Evolutionary conservation across 1,140 invertebrate genomes (phyloP).

Genomic region (Aphelenchoides fujianensis): DNA sequence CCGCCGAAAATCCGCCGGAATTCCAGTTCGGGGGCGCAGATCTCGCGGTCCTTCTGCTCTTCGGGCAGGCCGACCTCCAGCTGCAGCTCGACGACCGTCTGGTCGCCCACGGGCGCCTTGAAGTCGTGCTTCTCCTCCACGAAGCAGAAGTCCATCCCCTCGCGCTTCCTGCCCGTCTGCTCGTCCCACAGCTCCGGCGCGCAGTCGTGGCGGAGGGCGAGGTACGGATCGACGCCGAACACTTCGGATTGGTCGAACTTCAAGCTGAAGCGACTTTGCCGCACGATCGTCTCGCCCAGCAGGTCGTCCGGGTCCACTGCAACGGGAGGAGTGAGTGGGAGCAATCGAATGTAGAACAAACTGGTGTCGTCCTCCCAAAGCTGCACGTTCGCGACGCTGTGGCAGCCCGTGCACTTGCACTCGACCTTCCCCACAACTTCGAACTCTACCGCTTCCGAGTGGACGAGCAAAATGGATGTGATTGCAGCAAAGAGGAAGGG

Average conservation of each 20-base stretch:
- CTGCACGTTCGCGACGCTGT: background rate
- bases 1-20: too few relatives aligned
- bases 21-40: too few relatives aligned
- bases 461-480: background rate
- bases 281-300: background rate
- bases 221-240: background rate
- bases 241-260: background rate
- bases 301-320: background rate
- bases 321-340: background rate
- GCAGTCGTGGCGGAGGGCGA: background rate
- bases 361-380: background rate
- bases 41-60: too few relatives aligned
- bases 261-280: background rate
- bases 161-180: background rate
- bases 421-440: background rate
- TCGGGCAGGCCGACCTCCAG: too few relatives aligned
- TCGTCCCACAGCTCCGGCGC: background rate
- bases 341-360: background rate
- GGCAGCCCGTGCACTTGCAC: background rate
- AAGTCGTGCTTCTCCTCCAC: background rate
- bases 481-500: too few relatives aligned
- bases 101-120: background rate
- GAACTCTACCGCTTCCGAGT: background rate
- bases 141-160: background rate
- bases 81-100: too few relatives aligned